Evolutionary conservation across 2,888 invertebrate species (phyloP), one percentile per base, ranked within the genome.

Genomic region (Eumerus sabulonum): DNA sequence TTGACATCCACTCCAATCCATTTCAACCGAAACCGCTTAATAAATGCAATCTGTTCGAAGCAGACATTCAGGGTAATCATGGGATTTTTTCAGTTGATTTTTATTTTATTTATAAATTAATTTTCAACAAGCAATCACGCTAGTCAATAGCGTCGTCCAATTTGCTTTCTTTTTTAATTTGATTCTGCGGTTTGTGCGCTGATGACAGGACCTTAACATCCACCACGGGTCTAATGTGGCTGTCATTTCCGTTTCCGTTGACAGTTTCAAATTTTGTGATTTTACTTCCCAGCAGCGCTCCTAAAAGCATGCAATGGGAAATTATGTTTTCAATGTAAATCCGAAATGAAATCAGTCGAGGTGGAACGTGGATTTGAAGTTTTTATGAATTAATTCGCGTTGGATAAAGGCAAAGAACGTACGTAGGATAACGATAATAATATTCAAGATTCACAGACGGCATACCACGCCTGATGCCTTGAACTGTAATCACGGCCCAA

Each of bases 181-280:
- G 64, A 59, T 70, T 76, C 50, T 70, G 76, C 16, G 76, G 76
- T 70, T 76, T 48, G 42, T 27, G 0, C n/a, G 35, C 13, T 11
- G 27, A 38, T 47, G 53, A 19, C 27, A 16, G 9, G 14, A 9
- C 36, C 27, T 42, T 19, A 27, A 27, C 27, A 27, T 27, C 9
- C 16, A 11, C 7, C 1, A 50, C 19, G 12, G 14, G 18, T 35
- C 38, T 18, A 67, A 57, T 36, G 59, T 12, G 13, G 1, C 60
- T 63, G 70, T 40, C 59, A 56, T 0, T 50, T 60, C 48, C 27
- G 50, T 47, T 48, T 66, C 19, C 47, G 19, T 51, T 11, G 40
- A 40, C n/a, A 40, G 40, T n/a, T 44, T 44, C 36, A n/a, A 51
- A 51, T 36, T 59, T n/a, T 38, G 16, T 16, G 51, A 60, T 62